Evolutionary conservation across 2,113 vertebrate species (phyloP).

Genomic region (Platichthys flesus): DNA sequence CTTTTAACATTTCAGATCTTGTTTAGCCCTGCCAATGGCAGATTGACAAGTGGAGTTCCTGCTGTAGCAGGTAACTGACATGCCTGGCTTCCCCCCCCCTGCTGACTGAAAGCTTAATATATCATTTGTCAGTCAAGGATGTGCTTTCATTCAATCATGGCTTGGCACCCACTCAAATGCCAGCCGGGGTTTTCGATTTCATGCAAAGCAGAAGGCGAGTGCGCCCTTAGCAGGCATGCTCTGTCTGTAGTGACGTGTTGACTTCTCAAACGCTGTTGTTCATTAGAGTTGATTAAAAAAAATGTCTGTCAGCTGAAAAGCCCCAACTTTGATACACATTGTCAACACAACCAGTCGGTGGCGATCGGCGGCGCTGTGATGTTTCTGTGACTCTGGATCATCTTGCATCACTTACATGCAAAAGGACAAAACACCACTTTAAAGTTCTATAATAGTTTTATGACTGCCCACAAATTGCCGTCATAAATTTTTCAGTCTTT

Average conservation of each 20-base stretch:
- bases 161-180: slow-evolving; percentile 75
- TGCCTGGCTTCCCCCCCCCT: slow-evolving; percentile 73
- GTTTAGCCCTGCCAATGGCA: slow-evolving; percentile 80
- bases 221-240: slow-evolving; percentile 43
- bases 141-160: slow-evolving; percentile 83
- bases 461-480: slow-evolving; percentile 83
- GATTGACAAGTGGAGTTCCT: slow-evolving; percentile 84
- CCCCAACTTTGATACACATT: slow-evolving; percentile 39
- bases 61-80: slow-evolving; percentile 84
- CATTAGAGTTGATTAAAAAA: slow-evolving; percentile 45
- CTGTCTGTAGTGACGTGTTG: slow-evolving; percentile 36
- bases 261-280: slow-evolving; percentile 52
- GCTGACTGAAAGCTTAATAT: slow-evolving; percentile 85
- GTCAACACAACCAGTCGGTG: slow-evolving; percentile 29
- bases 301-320: slow-evolving; percentile 43
- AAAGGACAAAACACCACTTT: slow-evolving; percentile 81
- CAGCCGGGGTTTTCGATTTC: slow-evolving; percentile 71
- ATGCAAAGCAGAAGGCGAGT: slow-evolving; percentile 71
- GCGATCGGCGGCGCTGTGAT: slow-evolving; percentile 42
- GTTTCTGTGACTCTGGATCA: slow-evolving; percentile 74
- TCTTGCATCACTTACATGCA: slow-evolving; percentile 79
- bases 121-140: slow-evolving; percentile 86
- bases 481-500: slow-evolving; percentile 86
- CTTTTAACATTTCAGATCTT: slow-evolving; percentile 85
- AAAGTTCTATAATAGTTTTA: slow-evolving; percentile 87